Percentiles rank a stretch among this genome's conserved stretches.
Conservation (phyloP, 2,797 vertebrate species). For the Sparus aurata region DNA sequence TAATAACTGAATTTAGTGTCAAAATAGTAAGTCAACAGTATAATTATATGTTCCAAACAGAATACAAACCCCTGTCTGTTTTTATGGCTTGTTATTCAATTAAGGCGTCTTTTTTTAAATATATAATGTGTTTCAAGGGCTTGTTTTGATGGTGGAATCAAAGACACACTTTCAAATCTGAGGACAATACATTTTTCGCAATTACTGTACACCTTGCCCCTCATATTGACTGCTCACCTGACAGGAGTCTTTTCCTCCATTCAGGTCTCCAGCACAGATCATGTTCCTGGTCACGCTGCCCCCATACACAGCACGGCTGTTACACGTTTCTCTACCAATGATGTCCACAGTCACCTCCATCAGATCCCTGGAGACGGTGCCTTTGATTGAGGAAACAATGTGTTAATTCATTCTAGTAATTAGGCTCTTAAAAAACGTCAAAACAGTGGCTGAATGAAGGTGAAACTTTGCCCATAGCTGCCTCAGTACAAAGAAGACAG, state of each 20-base stretch:
- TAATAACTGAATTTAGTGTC: too few species aligned
- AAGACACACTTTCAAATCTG: too few species aligned
- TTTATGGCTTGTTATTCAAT: too few species aligned
- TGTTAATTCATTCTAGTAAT: background rate
- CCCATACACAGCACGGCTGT: constrained; percentile 83
- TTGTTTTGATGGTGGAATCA: too few species aligned
- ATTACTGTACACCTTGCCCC: background rate
- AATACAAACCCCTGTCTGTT: too few species aligned
- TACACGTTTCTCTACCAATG: constrained; percentile 86
- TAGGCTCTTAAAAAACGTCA: background rate
- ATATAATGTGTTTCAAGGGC: too few species aligned
- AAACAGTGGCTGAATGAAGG: background rate
- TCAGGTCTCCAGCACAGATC: constrained; percentile 92
- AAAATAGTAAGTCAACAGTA: too few species aligned
- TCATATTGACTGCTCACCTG: constrained; percentile 84
- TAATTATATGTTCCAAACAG: too few species aligned
- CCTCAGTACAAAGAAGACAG: background rate
- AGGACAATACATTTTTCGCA: too few species aligned
- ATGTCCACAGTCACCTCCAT: constrained; percentile 90
- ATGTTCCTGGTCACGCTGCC: constrained; percentile 88
- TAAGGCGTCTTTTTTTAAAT: too few species aligned
- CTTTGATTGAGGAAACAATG: constrained; percentile 54
- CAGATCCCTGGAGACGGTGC: constrained; percentile 80
- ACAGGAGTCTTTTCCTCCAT: constrained; percentile 92
- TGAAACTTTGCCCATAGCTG: background rate